These are phyloP conservation scores for Crotalus helleri DNA, from an alignment of 2,113 vertebrate genomes.

Conservation along the genomic window DNA sequence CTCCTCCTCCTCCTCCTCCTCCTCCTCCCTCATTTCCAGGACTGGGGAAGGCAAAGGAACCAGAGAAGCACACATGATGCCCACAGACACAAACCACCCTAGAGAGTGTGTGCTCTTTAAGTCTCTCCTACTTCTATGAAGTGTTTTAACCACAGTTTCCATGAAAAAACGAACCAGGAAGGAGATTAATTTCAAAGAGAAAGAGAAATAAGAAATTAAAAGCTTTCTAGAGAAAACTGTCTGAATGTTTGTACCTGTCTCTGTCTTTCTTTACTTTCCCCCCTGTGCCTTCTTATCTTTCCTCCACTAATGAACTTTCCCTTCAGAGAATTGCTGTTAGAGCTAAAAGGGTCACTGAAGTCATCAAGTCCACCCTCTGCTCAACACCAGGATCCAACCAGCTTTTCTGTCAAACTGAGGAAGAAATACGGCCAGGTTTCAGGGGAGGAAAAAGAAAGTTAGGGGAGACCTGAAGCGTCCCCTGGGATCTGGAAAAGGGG, in stretches of 20 bases:
- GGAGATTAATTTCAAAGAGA: conserved; percentile 42
- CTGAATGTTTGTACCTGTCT: conserved; percentile 49
- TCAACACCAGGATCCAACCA: background rate
- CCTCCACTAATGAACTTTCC: conserved; percentile 57
- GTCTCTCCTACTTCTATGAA: conserved; percentile 80
- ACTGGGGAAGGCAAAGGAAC: conserved; percentile 60
- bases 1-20: background rate
- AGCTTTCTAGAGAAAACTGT: conserved; percentile 61
- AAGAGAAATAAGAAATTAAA: conserved; percentile 46
- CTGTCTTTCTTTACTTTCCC: conserved; percentile 14
- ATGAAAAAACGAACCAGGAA: conserved; percentile 67
- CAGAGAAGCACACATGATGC: conserved; percentile 54
- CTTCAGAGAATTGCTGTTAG: background rate
- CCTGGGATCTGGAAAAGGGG: background rate
- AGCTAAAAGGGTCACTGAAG: background rate
- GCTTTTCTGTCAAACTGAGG: background rate
- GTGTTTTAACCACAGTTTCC: conserved; percentile 77
- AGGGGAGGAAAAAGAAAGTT: background rate
- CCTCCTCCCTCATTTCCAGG: conserved; percentile 11
- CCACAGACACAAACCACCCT: conserved; percentile 60
- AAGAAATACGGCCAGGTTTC: background rate
- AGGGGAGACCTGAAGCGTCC: background rate
- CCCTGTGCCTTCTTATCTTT: background rate
- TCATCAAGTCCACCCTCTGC: background rate
- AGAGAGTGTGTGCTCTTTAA: conserved; percentile 50